These are phyloP conservation scores for Heliangelus exortis DNA, from an alignment of 2,797 vertebrate species.

Conservation along the genomic window DNA sequence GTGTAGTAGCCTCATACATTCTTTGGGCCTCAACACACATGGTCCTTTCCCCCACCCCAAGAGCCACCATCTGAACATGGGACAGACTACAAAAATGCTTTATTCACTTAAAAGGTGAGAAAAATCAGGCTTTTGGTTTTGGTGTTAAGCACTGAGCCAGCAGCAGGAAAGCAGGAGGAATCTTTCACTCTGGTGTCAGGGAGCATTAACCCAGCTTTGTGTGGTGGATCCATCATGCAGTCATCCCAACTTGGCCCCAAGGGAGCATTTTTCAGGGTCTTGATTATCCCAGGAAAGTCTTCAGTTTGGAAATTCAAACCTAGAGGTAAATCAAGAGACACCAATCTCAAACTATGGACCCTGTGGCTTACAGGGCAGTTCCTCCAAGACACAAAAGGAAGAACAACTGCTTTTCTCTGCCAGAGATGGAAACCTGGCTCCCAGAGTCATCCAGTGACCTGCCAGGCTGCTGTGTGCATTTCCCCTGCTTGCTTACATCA, in stretches of 20 bases:
- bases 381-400: neutral
- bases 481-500: neutral
- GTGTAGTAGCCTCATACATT: neutral
- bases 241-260: neutral
- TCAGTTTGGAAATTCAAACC: neutral
- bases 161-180: neutral
- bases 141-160: neutral
- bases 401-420: neutral
- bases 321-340: neutral
- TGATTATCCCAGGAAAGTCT: neutral
- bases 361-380: neutral
- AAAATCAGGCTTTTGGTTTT: neutral
- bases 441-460: neutral
- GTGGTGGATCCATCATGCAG: neutral
- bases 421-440: neutral
- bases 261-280: neutral
- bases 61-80: neutral
- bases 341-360: neutral
- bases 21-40: neutral
- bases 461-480: fast-evolving
- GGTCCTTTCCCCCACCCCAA: neutral
- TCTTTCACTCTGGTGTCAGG: neutral
- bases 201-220: neutral
- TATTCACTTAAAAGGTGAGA: neutral
- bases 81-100: neutral